A percentile compares a stretch with the other conserved stretches of the same genome.
Conservation (phyloP, 2,888 invertebrate species). For the Salticus scenicus region DNA sequence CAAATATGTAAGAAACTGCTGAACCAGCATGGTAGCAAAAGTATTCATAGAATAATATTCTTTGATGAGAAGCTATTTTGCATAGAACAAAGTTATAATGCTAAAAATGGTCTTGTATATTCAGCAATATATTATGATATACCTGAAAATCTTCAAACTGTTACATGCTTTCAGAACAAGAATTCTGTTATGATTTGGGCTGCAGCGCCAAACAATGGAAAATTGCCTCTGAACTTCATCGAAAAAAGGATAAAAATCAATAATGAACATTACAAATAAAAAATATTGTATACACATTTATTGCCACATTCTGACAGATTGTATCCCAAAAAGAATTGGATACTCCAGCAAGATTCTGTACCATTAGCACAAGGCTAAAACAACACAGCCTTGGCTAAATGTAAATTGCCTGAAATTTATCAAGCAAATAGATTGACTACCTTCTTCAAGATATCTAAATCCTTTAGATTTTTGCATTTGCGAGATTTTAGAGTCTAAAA, state of each 20-base stretch:
- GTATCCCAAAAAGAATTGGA: not conserved
- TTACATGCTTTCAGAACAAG: conserved; percentile 4
- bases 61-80: too few species aligned
- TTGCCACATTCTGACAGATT: not conserved
- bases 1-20: conserved; percentile 11
- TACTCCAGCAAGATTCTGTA: not conserved
- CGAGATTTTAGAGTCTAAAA: not conserved
- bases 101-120: too few species aligned
- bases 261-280: not conserved
- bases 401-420: not conserved
- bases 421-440: not conserved
- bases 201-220: not conserved
- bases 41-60: not conserved
- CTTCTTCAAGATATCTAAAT: not conserved
- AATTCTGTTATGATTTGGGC: conserved; percentile 8
- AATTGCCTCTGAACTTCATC: too few species aligned
- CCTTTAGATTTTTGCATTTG: not conserved
- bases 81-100: too few species aligned
- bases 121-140: not conserved
- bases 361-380: not conserved
- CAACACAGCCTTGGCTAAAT: not conserved
- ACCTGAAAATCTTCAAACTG: not conserved
- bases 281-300: not conserved
- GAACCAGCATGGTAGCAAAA: conserved; percentile 18
- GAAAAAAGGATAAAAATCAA: too few species aligned